Percentiles rank a stretch among this genome's conserved stretches.
Conservation (phyloP, 2,797 vertebrate genomes). For the Graptemys geographica region DNA sequence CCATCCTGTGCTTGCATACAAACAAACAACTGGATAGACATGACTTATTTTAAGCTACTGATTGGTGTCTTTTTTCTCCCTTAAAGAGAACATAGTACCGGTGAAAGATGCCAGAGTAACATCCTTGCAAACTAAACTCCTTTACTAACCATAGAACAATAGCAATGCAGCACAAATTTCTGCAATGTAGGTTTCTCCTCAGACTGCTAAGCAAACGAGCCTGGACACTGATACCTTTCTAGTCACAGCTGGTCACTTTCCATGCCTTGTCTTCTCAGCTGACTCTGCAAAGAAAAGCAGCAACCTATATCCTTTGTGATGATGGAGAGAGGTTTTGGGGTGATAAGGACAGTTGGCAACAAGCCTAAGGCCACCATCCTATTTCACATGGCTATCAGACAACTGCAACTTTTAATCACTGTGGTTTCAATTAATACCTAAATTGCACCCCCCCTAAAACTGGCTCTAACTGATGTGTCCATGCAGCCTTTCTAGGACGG, state of each 20-base stretch:
- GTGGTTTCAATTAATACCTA: slow-evolving; percentile 13
- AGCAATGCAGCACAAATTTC: slow-evolving; percentile 42
- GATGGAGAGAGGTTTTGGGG: background rate
- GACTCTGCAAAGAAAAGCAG: background rate
- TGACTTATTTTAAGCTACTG: background rate
- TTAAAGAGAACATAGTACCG: background rate
- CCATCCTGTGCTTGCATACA: slow-evolving; percentile 64
- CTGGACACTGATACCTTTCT: background rate
- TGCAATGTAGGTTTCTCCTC: slow-evolving; percentile 16
- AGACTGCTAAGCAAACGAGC: background rate
- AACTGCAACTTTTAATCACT: background rate
- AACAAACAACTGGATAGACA: slow-evolving; percentile 8
- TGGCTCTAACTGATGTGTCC: slow-evolving; percentile 22
- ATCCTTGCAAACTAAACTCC: background rate
- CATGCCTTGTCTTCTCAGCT: slow-evolving; percentile 33
- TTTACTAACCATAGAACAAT: slow-evolving; percentile 44
- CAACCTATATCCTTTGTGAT: background rate
- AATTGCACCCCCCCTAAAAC: background rate
- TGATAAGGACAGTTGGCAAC: rapidly evolving
- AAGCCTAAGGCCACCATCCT: background rate
- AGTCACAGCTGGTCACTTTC: background rate
- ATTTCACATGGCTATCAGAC: background rate
- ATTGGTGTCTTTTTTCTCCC: background rate
- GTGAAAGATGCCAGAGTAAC: slow-evolving; percentile 45
- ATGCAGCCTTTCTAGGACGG: background rate